Conservation (phyloP, 2,797 vertebrate genomes). For the Chlorospingus flavigularis region DNA sequence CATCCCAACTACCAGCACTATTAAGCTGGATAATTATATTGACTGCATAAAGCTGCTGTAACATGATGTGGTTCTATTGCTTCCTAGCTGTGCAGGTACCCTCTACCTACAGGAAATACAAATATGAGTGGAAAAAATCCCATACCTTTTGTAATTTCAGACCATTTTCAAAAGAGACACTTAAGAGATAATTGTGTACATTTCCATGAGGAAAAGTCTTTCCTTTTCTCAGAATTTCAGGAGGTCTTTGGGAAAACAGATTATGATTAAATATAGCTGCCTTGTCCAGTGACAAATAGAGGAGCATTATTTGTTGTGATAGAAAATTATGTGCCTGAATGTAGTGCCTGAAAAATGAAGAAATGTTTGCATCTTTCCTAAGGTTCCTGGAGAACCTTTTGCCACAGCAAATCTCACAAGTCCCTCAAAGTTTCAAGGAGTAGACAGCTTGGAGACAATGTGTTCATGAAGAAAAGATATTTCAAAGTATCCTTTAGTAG, state of each 20-base stretch:
- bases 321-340: background rate
- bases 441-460: background rate
- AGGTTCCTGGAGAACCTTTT: background rate
- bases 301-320: background rate
- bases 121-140: rapidly evolving
- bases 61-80: background rate
- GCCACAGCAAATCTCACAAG: background rate
- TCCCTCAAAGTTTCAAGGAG: background rate
- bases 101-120: background rate
- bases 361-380: background rate
- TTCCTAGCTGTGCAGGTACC: background rate
- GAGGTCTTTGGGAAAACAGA: background rate
- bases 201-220: background rate
- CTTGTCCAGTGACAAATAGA: background rate
- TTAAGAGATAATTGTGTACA: background rate
- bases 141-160: background rate
- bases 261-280: background rate
- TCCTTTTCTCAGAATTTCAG: background rate
- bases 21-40: background rate
- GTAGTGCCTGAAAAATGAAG: background rate
- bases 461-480: background rate
- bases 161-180: background rate
- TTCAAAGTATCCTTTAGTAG: background rate
- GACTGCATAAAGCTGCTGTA: background rate
- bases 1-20: background rate